Base-by-base conservation (phyloP, 1,140 invertebrate genomes). In the Medauroidea extradentata region DNA sequence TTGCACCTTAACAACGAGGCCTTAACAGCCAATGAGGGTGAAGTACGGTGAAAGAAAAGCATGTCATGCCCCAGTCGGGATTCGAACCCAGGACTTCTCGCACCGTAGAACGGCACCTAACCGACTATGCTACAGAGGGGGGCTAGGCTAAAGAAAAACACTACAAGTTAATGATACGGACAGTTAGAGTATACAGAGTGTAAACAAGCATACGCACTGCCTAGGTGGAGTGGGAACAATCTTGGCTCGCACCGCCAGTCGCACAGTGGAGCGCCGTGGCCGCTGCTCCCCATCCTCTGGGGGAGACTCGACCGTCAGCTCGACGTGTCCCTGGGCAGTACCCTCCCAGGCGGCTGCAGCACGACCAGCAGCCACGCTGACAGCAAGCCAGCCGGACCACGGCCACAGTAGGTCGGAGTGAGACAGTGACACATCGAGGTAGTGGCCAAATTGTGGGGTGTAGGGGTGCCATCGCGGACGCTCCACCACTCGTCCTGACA, bases 351-450 rank as follows among this genome's bases (percentile, higher is more conserved):
- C 77, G 2, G 81, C 82, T 8, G 87, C 91, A 43, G 75, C 75
- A 62, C 82, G 75, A 2, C 79, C 67, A 0, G 91, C 89, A 2
- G 79, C 78, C 59, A 93, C 79, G 66, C 81, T 84, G 18, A 97
- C 83, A 11, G 93, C 92, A 54, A 98, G 74, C 87, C 91, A 98
- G 0, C 96, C 96, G 7, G 93, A 94, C 94, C 95, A 98, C 1
- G 95, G 96, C 95, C 95, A 98, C 16, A 98, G 75, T 34, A 89
- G 80, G 59, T 87, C 80, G n/a, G 90, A 92, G 75, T 90, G 83
- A 14, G 87, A 83, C 39, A 90, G 80, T 0, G 89, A 83, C 51
- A 94, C 81, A 34, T 91, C 81, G 23, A 91, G 76, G 73, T 44
- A 44, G 16, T 59, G 39, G 19, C 56, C 60, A 58, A 53, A 51